phyloP scores from a whole-genome alignment of 2,113 vertebrate genomes.

The Oreochromis tanganicae region DNA sequence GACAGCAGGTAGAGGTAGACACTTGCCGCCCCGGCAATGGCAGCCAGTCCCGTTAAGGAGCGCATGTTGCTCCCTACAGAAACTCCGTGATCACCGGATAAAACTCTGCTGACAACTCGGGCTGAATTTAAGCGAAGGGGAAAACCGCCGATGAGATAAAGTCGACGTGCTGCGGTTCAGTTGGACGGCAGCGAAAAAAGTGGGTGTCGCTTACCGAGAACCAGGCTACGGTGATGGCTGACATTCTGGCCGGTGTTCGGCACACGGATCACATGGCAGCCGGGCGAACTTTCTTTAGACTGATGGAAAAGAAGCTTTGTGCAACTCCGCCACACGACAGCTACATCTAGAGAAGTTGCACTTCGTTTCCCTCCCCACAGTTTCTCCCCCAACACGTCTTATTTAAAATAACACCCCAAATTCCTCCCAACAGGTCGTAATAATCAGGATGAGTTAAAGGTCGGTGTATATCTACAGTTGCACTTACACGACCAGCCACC shows the following conservation, averaged over 20 bases:
- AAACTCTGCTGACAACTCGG: not conserved
- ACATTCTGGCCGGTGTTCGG: conserved; percentile 9
- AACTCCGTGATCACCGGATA: not conserved
- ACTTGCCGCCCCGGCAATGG: conserved; percentile 60
- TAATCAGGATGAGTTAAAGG: not conserved
- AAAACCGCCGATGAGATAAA: not conserved
- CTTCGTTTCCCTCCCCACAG: accelerated
- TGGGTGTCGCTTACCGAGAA: conserved; percentile 10
- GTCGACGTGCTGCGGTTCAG: conserved; percentile 33
- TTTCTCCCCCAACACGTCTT: not conserved
- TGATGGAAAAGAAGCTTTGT: not conserved
- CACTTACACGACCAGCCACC: accelerated
- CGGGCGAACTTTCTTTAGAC: not conserved
- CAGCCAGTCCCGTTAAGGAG: conserved; percentile 62
- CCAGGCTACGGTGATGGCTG: conserved; percentile 11
- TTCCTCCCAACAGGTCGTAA: accelerated
- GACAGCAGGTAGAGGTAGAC: conserved; percentile 75
- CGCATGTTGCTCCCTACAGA: conserved; percentile 51
- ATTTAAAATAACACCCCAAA: not conserved
- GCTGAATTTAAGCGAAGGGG: not conserved
- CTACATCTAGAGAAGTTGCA: not conserved
- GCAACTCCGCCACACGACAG: not conserved
- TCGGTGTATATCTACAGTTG: not conserved
- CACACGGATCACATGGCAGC: conserved; percentile 37
- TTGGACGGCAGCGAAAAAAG: conserved; percentile 11